Evolutionary conservation across 2,113 vertebrate species (phyloP).

Genomic region (Gorsachius goisagi): DNA sequence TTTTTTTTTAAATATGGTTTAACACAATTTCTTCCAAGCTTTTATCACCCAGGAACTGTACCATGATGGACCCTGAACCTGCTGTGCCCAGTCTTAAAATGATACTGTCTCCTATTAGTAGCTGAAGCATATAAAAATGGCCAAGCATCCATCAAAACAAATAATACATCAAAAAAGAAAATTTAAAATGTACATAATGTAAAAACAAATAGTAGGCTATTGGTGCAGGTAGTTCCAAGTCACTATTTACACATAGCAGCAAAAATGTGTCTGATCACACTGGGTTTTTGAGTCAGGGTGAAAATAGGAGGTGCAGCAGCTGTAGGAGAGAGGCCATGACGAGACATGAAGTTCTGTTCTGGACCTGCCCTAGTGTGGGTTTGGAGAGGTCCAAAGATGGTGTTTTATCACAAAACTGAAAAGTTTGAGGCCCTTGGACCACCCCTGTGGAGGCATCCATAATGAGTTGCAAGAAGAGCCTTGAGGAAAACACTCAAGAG

Average conservation of each 20-base stretch:
- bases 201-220: neutral
- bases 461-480: neutral
- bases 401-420: neutral
- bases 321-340: neutral
- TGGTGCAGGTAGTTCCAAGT: neutral
- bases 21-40: neutral
- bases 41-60: neutral
- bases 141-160: neutral
- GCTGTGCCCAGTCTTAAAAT: neutral
- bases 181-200: neutral
- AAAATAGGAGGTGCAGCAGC: neutral
- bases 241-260: neutral
- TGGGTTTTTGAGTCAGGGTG: neutral
- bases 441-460: too few species aligned
- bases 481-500: neutral
- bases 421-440: neutral
- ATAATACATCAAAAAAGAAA: neutral
- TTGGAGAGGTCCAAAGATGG: neutral
- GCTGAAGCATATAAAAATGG: neutral
- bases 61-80: neutral
- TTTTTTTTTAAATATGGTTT: neutral
- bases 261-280: neutral
- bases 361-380: neutral
- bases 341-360: neutral
- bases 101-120: neutral